Evolutionary conservation across 2,797 vertebrate species (phyloP), one percentile per base, ranked within the genome.

Genomic region (Pyrocephalus nanus): DNA sequence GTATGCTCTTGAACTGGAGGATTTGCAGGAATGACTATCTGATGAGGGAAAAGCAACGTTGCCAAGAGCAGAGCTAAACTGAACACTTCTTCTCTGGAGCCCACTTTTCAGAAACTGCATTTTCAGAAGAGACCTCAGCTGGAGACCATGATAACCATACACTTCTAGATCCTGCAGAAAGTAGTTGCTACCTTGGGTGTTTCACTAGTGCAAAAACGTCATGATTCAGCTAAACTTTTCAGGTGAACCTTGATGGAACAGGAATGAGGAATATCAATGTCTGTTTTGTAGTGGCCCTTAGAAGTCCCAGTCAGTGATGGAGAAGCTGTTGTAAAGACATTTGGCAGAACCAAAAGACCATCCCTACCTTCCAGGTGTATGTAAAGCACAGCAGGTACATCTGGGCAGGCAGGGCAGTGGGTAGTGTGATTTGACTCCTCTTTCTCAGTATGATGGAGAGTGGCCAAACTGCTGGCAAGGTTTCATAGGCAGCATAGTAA

Each of bases 1-100:
- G 75, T 93, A 92, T 29, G 32, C 81, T 74, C 64, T 92, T 86
- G 79, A 89, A 94, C 87, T 83, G 54, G 45, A 93, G 82, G 78
- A 89, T 95, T 95, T 74, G 53, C 84, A 88, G 55, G 55, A 94
- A 54, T 81, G 54, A 9, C 92, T 91, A 94, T 75, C 36, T 11
- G 7, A 93, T 53, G 89, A 93, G 42, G 55, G 78, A 90, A 88
- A 95, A 84, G 32, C 65, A 80, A 54, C 15, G 30, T 23, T 88
- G 70, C 83, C 83, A 95, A 93, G 73, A 92, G 53, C 9, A 79
- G 76, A 78, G 60, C 42, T 83, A 58, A 90, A 40, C 15, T 67
- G 73, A 91, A 62, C 27, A 29, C 11, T 91, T 85, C n/a, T 77
- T 30, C 88, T 86, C 54, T 72, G 51, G 57, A 94, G 53, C 45